Percentiles rank a stretch among this genome's conserved stretches.
Evolutionary conservation across 2,113 vertebrate genomes (phyloP).

Genomic region (Aegithalos caudatus): DNA sequence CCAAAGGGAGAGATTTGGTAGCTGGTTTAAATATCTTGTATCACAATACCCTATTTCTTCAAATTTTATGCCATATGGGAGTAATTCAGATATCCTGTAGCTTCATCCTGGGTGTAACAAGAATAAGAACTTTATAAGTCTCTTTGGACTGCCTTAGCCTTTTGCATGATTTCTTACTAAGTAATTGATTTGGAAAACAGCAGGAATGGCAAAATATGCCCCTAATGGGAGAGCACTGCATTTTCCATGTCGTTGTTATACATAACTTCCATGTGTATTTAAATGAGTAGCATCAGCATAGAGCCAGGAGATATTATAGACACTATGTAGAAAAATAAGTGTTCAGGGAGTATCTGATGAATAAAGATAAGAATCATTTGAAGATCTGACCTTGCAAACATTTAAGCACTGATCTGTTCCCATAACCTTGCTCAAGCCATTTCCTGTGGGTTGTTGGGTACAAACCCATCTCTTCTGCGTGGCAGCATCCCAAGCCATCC

Average conservation of each 20-base stretch:
- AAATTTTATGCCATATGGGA: background rate
- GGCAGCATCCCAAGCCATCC: background rate
- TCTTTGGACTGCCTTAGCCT: background rate
- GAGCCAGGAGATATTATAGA: background rate
- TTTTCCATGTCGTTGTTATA: background rate
- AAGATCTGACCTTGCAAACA: background rate
- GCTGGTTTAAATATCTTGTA: background rate
- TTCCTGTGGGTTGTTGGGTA: background rate
- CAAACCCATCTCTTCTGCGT: background rate
- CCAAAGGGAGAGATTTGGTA: background rate
- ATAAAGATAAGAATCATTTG: background rate
- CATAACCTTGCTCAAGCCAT: background rate
- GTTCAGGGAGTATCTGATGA: background rate
- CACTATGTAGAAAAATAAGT: background rate
- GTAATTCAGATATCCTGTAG: background rate
- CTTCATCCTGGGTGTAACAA: background rate
- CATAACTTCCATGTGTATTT: background rate
- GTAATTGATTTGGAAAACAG: background rate
- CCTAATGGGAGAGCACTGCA: conserved; percentile 1
- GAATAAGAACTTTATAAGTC: background rate
- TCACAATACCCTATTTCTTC: background rate
- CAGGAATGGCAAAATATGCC: background rate
- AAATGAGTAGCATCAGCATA: background rate
- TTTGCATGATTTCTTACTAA: background rate
- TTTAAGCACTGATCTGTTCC: background rate